These are phyloP conservation scores for Melieria crassipennis DNA, from an alignment of 2,888 invertebrate species.

Conservation along the genomic window DNA sequence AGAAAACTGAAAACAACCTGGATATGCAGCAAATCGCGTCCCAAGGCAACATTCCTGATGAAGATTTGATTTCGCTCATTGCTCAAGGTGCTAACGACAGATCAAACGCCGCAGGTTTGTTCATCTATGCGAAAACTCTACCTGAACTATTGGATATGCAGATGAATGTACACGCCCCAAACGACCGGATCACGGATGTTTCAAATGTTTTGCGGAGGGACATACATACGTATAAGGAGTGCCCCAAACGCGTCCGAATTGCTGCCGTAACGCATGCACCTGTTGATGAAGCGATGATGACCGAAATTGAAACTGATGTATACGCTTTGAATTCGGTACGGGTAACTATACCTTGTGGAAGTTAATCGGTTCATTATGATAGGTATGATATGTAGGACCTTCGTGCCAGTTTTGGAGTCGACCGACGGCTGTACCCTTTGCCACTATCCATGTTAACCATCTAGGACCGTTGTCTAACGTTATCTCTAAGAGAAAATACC, in stretches of 20 bases:
- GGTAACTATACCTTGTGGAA: not conserved
- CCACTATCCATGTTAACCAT: no score
- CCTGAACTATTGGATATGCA: not conserved
- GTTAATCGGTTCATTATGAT: not conserved
- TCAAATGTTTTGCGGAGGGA: not conserved
- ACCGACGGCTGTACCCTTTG: no score
- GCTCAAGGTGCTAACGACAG: not conserved
- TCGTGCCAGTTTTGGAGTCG: no score
- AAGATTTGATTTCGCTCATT: slow-evolving; percentile 2
- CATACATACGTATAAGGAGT: not conserved
- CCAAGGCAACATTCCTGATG: not conserved
- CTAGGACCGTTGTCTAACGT: no score
- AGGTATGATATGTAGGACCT: not conserved
- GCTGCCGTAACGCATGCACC: not conserved
- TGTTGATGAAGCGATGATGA: not conserved
- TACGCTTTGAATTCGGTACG: not conserved
- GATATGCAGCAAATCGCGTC: not conserved
- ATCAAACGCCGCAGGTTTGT: not conserved
- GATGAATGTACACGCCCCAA: no score
- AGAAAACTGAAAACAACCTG: not conserved
- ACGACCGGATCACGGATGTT: not conserved
- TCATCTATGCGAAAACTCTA: not conserved
- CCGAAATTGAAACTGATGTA: not conserved
- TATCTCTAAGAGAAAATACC: no score
- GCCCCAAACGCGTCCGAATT: not conserved